Percentiles rank a stretch among this genome's conserved stretches.
Conservation (phyloP, 2,888 invertebrate genomes). For the Cheilosia urbana region DNA sequence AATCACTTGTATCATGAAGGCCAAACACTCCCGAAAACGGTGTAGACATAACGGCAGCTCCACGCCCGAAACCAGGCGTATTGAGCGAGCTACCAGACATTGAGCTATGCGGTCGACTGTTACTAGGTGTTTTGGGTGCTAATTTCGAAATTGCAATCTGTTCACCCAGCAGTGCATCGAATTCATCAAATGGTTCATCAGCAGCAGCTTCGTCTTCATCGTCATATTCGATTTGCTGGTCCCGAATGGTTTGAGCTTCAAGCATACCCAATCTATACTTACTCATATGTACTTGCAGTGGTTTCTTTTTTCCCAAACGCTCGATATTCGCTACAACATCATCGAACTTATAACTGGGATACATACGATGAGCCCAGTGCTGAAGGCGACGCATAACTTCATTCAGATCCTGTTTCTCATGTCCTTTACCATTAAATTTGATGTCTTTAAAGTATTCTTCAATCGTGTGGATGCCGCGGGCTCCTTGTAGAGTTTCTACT, state of each 20-base stretch:
- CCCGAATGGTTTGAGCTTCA: conserved; percentile 81
- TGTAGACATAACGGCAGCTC: conserved; percentile 80
- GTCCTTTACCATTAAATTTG: conserved; percentile 90
- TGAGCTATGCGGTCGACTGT: conserved; percentile 55
- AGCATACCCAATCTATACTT: conserved; percentile 85
- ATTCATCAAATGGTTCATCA: conserved; percentile 86
- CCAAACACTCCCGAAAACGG: conserved; percentile 76
- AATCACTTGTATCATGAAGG: conserved; percentile 78
- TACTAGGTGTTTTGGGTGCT: conserved; percentile 80
- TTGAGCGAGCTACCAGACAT: conserved; percentile 76
- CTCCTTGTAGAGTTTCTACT: conserved; percentile 89
- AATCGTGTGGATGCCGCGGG: conserved; percentile 91
- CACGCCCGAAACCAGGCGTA: conserved; percentile 80
- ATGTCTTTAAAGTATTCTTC: conserved; percentile 92
- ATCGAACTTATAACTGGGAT: conserved; percentile 94
- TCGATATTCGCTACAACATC: conserved; percentile 92
- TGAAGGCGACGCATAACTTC: conserved; percentile 92
- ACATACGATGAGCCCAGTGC: conserved; percentile 97
- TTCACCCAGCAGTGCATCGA: conserved; percentile 87
- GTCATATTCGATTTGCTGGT: conserved; percentile 84
- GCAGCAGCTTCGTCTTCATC: conserved; percentile 81
- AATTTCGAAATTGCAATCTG: conserved; percentile 86
- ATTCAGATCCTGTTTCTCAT: conserved; percentile 93
- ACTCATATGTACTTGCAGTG: conserved; percentile 89
- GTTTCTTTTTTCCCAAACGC: conserved; percentile 91